Base-by-base conservation (phyloP, 2,888 invertebrate genomes). In the Agrotis ipsilon region DNA sequence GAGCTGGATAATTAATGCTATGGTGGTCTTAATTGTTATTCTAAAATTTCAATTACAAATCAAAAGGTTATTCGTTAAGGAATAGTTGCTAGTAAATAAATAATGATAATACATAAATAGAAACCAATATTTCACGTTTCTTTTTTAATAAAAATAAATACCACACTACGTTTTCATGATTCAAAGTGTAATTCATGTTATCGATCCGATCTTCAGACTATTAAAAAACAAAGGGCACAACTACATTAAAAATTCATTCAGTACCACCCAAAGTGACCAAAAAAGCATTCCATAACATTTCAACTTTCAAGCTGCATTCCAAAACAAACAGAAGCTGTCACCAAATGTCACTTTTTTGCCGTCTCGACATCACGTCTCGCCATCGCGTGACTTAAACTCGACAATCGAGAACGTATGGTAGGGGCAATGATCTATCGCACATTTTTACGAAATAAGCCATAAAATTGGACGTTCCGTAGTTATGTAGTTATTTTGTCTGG, bases 391-490 rank as follows among this genome's bases (percentile, higher is more conserved):
- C 87, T 80, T 75, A 19, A 48, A 63, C 64, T 81, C 65, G 45
- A 68, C 76, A 62, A 76, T 83, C 83, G 83, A 85, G 82, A 21
- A 88, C 87, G 75, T 77, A 71, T 91, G 70, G 94, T 94, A 92
- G 84, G 89, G 89, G 89, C 88, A 86, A 91, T 92, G 94, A 94
- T 94, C 91, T 92, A 94, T 90, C 81, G 90, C 88, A 86, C 91
- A 92, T 94, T 93, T 91, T 93, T 91, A 92, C 92, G 89, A 93
- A 94, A 94, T 93, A 93, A 93, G 91, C 93, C 90, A 91, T 94
- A 93, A 94, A 94, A 93, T 93, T 91, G 88, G 89, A 89, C 89
- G 90, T 88, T 90, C 89, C 85, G 86, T 88, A 88, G 86, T 87
- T 87, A 85, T 81, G 87, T 88, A 88, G 85, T 88, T 87, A 86